These are phyloP conservation scores for Zeus faber DNA, from an alignment of 2,113 vertebrate genomes.

Conservation along the genomic window DNA sequence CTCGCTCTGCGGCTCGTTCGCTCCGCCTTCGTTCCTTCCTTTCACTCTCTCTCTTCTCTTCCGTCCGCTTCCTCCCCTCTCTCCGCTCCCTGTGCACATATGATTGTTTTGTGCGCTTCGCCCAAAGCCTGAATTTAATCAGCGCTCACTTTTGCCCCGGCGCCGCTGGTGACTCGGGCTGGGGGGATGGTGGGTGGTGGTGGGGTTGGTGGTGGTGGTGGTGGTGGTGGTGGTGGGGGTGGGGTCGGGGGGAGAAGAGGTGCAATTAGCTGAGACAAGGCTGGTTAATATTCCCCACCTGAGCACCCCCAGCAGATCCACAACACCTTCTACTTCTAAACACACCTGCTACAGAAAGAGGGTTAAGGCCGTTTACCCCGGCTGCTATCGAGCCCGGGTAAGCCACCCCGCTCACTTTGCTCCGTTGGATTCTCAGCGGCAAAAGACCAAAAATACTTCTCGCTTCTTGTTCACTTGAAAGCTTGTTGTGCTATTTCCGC, in stretches of 20 bases:
- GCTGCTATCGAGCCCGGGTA: slow-evolving; percentile 15
- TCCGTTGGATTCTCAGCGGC: no score
- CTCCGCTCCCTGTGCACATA: slow-evolving; percentile 30
- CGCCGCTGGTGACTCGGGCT: slow-evolving; percentile 26
- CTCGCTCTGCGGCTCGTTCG: slow-evolving; percentile 2
- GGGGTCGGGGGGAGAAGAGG: slow-evolving; percentile 38
- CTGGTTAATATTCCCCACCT: slow-evolving; percentile 60
- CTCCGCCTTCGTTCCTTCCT: slow-evolving; percentile 28
- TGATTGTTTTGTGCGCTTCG: slow-evolving; percentile 54
- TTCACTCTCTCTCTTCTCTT: slow-evolving; percentile 16
- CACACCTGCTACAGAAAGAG: slow-evolving; percentile 43
- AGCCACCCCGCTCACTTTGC: no score
- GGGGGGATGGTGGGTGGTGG: no score
- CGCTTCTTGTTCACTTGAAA: no score
- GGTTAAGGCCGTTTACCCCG: slow-evolving; percentile 22
- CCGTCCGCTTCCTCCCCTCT: not conserved
- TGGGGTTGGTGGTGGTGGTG: no score
- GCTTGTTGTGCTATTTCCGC: no score
- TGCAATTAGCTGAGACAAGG: slow-evolving; percentile 55
- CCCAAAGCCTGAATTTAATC: slow-evolving; percentile 63
- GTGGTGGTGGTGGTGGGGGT: no score
- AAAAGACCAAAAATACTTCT: no score
- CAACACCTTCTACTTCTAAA: slow-evolving; percentile 55
- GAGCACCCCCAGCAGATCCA: slow-evolving; percentile 48
- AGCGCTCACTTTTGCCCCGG: slow-evolving; percentile 42